phyloP scores from a whole-genome alignment of 2,888 invertebrate genomes.

The Disparrhopalites patrizii region DNA sequence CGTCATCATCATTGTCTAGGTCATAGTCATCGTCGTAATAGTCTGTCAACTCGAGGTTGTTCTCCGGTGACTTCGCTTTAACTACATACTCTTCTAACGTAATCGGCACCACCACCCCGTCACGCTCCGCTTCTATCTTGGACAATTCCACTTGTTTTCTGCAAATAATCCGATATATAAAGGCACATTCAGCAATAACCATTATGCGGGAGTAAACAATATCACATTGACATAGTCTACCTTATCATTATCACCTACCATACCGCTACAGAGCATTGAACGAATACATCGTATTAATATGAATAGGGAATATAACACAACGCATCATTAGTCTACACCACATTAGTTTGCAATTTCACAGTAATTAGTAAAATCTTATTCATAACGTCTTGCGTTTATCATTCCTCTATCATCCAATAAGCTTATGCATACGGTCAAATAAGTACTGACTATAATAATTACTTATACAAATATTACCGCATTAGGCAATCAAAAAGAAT shows the following conservation, averaged over 20 bases:
- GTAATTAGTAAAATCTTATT: neutral
- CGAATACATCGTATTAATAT: neutral
- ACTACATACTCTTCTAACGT: conserved; percentile 99
- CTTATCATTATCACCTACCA: too few species aligned
- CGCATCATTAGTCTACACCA: too few species aligned
- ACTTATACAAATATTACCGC: too few species aligned
- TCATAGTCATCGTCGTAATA: conserved; percentile 96
- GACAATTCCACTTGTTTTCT: conserved; percentile 97
- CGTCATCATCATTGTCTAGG: conserved; percentile 61
- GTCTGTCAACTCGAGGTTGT: conserved; percentile 84
- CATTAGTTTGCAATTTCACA: neutral
- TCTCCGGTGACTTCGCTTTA: conserved; percentile 77
- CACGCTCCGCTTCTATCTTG: conserved; percentile 89
- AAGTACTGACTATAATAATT: too few species aligned
- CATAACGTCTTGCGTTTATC: too few species aligned
- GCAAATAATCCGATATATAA: conserved; percentile 40
- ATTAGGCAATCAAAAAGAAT: too few species aligned
- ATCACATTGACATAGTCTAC: too few species aligned
- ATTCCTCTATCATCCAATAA: too few species aligned
- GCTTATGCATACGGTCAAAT: too few species aligned
- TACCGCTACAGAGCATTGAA: too few species aligned
- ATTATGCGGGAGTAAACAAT: too few species aligned
- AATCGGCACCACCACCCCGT: conserved; percentile 93
- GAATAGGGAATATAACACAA: neutral
- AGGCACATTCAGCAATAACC: neutral